Base-by-base conservation (phyloP, 1,140 invertebrate genomes). In the Metopolophium dirhodum region DNA sequence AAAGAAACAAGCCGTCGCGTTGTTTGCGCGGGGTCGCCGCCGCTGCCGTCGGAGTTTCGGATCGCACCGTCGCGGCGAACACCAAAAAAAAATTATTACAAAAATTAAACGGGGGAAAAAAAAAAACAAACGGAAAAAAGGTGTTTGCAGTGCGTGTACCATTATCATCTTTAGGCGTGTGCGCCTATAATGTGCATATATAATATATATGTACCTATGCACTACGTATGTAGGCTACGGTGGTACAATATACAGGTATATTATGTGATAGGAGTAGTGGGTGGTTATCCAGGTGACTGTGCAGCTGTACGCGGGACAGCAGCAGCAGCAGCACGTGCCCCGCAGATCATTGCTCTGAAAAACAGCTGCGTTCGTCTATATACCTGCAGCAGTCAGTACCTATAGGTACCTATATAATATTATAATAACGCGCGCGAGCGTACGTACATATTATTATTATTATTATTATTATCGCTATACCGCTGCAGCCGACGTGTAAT, bases 311-410 rank as follows among this genome's bases (percentile, higher is more conserved):
- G n/a, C n/a, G 61, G 30, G 61, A 45, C 85, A 92, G 77, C 90
- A 91, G 91, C 91, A 91, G 91, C 91, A 93, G 91, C 91, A 93
- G 91, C 91, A 93, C 91, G 91, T 93, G 91, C 91, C 91, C 91
- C 91, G 91, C 91, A 93, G 91, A 93, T 93, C 91, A 93, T 93
- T 93, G 91, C 91, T 93, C 82, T 93, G 82, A 35, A 86, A 91
- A 93, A 93, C 91, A 93, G 91, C 91, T 93, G 91, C 91, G 82
- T n/a, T 68, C 37, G 85, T 45, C 18, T 54, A 22, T 54, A 22
- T 54, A 77, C 61, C 61, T 77, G 61, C 61, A 77, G n/a, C 61
- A 77, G 61, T 77, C 61, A 18, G 37, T 85, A 85, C 51, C 7
- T 41, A 41, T 83, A 83, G 1, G 47, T 49, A 49, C 8, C 7